Evolutionary conservation across 2,113 vertebrate genomes (phyloP).

Genomic region (Lophotis ruficrista): DNA sequence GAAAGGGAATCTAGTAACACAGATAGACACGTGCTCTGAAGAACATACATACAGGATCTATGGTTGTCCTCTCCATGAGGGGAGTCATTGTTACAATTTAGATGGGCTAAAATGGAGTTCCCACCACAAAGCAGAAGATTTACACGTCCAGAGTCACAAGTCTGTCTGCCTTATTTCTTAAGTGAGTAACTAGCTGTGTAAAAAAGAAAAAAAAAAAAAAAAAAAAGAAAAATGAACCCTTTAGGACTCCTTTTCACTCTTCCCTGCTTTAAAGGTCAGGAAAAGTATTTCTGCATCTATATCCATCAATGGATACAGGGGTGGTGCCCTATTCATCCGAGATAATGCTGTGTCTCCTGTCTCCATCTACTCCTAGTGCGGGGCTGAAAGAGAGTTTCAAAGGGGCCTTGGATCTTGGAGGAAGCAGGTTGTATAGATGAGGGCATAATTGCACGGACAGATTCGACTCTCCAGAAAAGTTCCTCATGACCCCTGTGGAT

Average conservation of each 20-base stretch:
- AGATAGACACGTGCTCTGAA: background rate
- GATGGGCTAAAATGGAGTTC: background rate
- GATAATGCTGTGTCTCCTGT: background rate
- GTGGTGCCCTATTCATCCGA: background rate
- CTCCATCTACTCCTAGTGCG: background rate
- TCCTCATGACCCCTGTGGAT: background rate
- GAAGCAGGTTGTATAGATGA: background rate
- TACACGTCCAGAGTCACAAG: background rate
- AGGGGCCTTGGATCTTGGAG: background rate
- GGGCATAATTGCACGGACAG: background rate
- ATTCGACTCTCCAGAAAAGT: background rate
- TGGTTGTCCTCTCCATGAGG: background rate
- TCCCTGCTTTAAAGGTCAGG: background rate
- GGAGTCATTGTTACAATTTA: background rate
- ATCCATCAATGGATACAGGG: background rate
- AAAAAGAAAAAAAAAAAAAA: background rate
- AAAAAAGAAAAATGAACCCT: background rate
- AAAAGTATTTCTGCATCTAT: background rate
- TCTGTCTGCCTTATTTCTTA: background rate
- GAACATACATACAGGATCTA: background rate
- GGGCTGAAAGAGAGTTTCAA: background rate
- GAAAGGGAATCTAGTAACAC: background rate
- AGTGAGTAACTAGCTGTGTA: background rate
- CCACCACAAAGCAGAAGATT: background rate
- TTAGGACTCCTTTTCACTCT: background rate